A percentile compares a stretch with the other conserved stretches of the same genome.
Conservation (phyloP, 2,888 invertebrate genomes). For the Candidula unifasciata region DNA sequence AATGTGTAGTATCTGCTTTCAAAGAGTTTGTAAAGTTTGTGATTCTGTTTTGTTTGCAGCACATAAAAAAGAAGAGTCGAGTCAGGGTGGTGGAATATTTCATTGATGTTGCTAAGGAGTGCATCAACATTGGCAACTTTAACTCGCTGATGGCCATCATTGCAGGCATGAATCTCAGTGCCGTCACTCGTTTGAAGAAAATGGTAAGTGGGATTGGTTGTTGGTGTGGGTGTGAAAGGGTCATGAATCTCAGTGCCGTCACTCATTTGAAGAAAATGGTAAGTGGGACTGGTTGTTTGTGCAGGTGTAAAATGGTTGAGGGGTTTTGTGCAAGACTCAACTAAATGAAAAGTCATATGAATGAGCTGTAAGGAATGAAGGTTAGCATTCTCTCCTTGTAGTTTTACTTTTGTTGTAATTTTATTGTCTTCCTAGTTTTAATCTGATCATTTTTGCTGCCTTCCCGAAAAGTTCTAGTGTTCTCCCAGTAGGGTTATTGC, state of each 20-base stretch:
- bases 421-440: too few species aligned
- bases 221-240: neutral
- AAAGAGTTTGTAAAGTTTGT: neutral
- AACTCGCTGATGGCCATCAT: conserved; percentile 97
- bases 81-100: conserved; percentile 95
- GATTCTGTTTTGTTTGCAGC: conserved; percentile 80
- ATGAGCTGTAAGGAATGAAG: neutral
- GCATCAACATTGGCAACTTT: conserved; percentile 98
- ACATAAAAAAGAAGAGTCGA: conserved; percentile 94
- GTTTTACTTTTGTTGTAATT: too few species aligned
- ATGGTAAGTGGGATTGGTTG: conserved; percentile 84
- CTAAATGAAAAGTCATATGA: too few species aligned
- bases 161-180: conserved; percentile 95
- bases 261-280: conserved; percentile 93
- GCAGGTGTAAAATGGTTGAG: too few species aligned
- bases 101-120: conserved; percentile 97
- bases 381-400: neutral
- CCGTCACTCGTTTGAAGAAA: conserved; percentile 94
- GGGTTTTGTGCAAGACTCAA: too few species aligned
- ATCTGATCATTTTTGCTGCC: too few species aligned
- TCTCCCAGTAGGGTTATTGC: too few species aligned
- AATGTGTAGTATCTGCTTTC: neutral
- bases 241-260: conserved; percentile 92
- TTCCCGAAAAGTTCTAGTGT: too few species aligned
- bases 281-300: too few species aligned